Conservation (phyloP, 2,888 invertebrate species). For the Baccha elongata region DNA sequence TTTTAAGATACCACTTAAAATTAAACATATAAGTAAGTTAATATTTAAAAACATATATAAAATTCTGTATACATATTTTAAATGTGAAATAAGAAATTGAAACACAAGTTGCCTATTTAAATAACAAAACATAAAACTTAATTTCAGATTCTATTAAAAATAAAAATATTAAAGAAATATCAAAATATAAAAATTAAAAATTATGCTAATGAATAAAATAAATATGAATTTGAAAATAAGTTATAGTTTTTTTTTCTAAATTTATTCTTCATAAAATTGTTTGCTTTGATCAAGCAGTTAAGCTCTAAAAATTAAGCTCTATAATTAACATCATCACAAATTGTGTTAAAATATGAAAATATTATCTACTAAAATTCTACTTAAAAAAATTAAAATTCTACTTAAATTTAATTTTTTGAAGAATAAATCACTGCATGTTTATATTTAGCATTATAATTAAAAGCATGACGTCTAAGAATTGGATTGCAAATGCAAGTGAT, state of each 20-base stretch:
- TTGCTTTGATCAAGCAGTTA: background rate
- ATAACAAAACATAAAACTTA: background rate
- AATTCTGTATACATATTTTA: too few species aligned
- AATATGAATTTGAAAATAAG: conserved; percentile 32
- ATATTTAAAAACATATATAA: too few species aligned
- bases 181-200: background rate
- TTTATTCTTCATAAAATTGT: conserved; percentile 56
- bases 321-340: background rate
- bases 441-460: conserved; percentile 43
- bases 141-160: background rate
- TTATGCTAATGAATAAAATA: background rate
- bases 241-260: background rate
- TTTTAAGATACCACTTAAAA: too few species aligned
- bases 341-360: background rate
- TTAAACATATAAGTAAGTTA: too few species aligned
- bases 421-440: conserved; percentile 59
- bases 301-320: background rate
- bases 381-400: background rate
- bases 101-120: background rate
- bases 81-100: too few species aligned
- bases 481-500: conserved; percentile 53
- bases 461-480: conserved; percentile 65
- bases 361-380: background rate
- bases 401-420: too few species aligned
- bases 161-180: background rate